A percentile compares a stretch with the other conserved stretches of the same genome.
Evolutionary conservation across 2,888 invertebrate species (phyloP).

Genomic region (Pharmacophagus antenor): DNA sequence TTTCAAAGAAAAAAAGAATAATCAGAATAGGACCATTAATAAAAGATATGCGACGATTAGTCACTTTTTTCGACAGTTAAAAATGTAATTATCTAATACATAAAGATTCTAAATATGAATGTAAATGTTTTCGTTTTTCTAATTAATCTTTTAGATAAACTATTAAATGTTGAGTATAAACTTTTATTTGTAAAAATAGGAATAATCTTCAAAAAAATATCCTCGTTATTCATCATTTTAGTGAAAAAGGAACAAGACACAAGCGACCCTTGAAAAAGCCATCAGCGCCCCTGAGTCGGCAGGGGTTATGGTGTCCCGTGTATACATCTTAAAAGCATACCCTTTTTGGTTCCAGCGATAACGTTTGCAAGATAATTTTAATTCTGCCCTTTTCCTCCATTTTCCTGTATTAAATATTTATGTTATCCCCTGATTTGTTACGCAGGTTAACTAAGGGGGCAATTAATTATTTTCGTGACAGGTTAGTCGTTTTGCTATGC

Average conservation of each 20-base stretch:
- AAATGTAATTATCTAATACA: too few species aligned
- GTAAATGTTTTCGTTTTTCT: too few species aligned
- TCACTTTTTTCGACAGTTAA: too few species aligned
- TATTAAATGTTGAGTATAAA: neutral
- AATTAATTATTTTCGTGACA: constrained; percentile 53
- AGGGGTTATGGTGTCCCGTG: constrained; percentile 44
- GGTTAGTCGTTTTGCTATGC: constrained; percentile 18
- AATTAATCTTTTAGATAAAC: too few species aligned
- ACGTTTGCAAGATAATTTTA: constrained; percentile 73
- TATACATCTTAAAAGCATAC: constrained; percentile 60
- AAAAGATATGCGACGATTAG: too few species aligned
- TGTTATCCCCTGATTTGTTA: constrained; percentile 60
- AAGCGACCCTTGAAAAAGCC: constrained; percentile 56
- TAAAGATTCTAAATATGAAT: too few species aligned
- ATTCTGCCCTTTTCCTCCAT: constrained; percentile 75
- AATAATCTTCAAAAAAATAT: constrained; percentile 3
- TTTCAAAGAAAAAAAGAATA: too few species aligned
- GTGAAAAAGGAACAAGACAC: constrained; percentile 35
- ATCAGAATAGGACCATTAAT: too few species aligned
- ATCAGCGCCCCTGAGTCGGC: constrained; percentile 32
- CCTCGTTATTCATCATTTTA: constrained; percentile 13
- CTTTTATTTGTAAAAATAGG: neutral
- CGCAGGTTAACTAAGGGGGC: constrained; percentile 54
- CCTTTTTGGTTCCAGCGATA: constrained; percentile 64
- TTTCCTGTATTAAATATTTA: constrained; percentile 75